Percentiles rank a stretch among this genome's conserved stretches.
Conservation (phyloP, 2,113 vertebrate species). For the Deroptyus accipitrinus region DNA sequence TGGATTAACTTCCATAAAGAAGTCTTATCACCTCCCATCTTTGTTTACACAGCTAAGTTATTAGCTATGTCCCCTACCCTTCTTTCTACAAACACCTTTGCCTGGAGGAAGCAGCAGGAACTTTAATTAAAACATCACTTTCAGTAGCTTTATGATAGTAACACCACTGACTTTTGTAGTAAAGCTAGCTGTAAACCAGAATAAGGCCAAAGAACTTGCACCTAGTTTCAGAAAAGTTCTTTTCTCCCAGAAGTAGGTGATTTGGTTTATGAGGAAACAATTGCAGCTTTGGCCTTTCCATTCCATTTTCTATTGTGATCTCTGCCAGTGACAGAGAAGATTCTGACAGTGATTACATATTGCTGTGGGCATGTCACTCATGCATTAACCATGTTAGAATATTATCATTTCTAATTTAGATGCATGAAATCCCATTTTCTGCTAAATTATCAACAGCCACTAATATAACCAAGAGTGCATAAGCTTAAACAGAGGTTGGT, state of each 20-base stretch:
- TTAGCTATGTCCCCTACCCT: not conserved
- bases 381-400: not conserved
- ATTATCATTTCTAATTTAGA: not conserved
- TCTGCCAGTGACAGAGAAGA: not conserved
- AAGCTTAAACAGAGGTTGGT: not conserved
- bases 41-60: not conserved
- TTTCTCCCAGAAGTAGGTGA: not conserved
- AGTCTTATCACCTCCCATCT: not conserved
- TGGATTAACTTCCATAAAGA: not conserved
- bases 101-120: not conserved
- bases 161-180: not conserved
- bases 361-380: not conserved
- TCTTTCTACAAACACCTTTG: not conserved
- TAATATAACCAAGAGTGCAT: not conserved
- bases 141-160: not conserved
- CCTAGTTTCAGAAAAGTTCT: not conserved
- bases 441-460: not conserved
- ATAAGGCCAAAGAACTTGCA: not conserved
- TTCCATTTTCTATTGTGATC: not conserved
- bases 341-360: not conserved
- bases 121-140: not conserved
- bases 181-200: not conserved
- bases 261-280: not conserved
- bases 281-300: not conserved
- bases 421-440: not conserved